Base-by-base conservation (phyloP, 1,140 invertebrate species). In the Pectinophora gossypiella region DNA sequence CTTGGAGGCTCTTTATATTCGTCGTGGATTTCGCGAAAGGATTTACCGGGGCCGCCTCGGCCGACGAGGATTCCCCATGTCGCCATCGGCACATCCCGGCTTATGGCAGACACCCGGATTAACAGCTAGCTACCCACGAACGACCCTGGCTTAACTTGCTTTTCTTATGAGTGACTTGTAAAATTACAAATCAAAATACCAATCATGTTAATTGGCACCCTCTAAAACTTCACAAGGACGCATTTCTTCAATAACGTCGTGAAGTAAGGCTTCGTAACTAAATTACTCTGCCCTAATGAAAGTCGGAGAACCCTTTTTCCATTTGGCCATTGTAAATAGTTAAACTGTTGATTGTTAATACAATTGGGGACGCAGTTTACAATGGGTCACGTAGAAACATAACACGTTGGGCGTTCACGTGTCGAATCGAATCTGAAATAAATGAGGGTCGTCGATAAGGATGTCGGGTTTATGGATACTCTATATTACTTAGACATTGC, bases 21-120 rank as follows among this genome's bases (percentile, higher is more conserved):
- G 67, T 63, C 64, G 57, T 42, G 51, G 58, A 64, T 68, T 66
- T 65, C 67, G 64, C 65, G 51, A 67, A 72, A 74, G 79, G 83
- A 80, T 85, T 86, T 84, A 60, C 56, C 43, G 44, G 42, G 36
- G 50, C 23, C 56, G 60, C 69, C 68, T 72, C 66, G 53, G 55
- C 51, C 64, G 61, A 64, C 64, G 61, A 67, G 76, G 79, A 76
- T 83, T 81, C 68, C 56, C 64, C 54, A 50, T 82, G 83, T 82
- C 79, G 79, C 68, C 78, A 85, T 76, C 58, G 79, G 79, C 71
- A 77, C 66, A 73, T 70, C 73, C 65, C 60, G 74, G 83, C 81
- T 87, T 85, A 80, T 60, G 65, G 55, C 56, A 48, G 64, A 78
- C 69, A 67, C 81, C 74, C 74, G 72, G 80, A 86, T 85, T 85